Evolutionary conservation across 2,113 vertebrate species (phyloP), one percentile per base, ranked within the genome.

Genomic region (Poeciliopsis occidentalis): DNA sequence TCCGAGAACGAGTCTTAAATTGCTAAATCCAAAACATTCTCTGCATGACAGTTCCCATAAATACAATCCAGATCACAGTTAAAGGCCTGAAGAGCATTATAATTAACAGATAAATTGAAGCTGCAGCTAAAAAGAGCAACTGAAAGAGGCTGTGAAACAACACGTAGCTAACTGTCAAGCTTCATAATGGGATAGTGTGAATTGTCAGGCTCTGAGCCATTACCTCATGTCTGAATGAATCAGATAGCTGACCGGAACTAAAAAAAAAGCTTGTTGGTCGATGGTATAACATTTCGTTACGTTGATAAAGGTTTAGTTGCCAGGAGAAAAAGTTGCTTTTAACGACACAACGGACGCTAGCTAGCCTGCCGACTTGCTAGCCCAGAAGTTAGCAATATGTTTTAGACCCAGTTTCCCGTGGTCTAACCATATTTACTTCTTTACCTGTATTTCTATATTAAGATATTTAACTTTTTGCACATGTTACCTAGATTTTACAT

Each of bases 1-100:
- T 76, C 77, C 47, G 3, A 29, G 15, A 12, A 31, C n/a, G 65
- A 47, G 30, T 39, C 27, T 24, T 31, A 44, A 65, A 76, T 66
- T 47, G 30, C 73, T 64, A 17, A 68, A 60, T 80, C 70, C 37
- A 66, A 73, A 61, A 34, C 30, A 54, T n/a, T 60, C 24, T 51
- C 39, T 4, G 7, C 3, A 30, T 75, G 61, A 77, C 30, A 3
- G 11, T 26, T 6, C 32, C 61, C 60, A 66, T 60, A 12, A 75
- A 57, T 31, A 63, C 12, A 47, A 60, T 68, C 81, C 4, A 68
- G 24, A 67, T 73, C 62, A 34, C n/a, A 78, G 30, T 39, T 39
- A 69, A 68, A 54, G 62, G 4, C 60, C 41, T 60, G 27, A 76
- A 67, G 51, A 32, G 60, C 30, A n/a, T 34, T 60, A 54, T 60